Evolutionary conservation across 2,888 invertebrate genomes (phyloP).

Genomic region (Campopleginae sp.): DNA sequence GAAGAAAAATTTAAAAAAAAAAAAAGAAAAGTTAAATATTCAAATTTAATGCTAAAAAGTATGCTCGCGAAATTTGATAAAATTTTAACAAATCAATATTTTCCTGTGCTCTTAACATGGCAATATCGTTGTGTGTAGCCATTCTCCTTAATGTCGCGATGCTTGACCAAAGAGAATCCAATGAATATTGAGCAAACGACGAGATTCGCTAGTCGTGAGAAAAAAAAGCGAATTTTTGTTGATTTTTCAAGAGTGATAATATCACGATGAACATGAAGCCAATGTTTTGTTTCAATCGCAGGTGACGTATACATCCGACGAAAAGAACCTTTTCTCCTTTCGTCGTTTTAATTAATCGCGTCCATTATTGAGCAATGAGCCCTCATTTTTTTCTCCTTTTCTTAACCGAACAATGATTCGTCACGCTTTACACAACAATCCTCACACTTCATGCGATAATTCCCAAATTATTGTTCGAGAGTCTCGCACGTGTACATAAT

Average conservation of each 20-base stretch:
- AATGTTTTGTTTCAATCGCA: slow-evolving; percentile 5
- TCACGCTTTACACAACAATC: not conserved
- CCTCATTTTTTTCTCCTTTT: not conserved
- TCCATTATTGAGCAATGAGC: not conserved
- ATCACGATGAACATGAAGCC: not conserved
- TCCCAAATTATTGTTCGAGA: slow-evolving; percentile 9
- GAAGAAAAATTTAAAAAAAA: too few relatives aligned
- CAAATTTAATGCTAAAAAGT: too few relatives aligned
- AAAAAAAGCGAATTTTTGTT: not conserved
- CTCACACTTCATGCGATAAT: not conserved
- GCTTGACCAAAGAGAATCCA: too few relatives aligned
- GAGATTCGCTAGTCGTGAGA: not conserved
- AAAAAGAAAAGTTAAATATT: too few relatives aligned
- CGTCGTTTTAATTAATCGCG: not conserved
- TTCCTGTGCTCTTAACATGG: too few relatives aligned
- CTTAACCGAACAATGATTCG: not conserved
- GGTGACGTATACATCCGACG: slow-evolving; percentile 2
- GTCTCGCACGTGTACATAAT: slow-evolving; percentile 30
- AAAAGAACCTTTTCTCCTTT: not conserved
- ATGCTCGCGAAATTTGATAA: too few relatives aligned
- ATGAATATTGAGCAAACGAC: not conserved
- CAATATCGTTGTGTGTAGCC: too few relatives aligned
- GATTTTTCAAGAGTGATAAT: not conserved
- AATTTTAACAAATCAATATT: too few relatives aligned
- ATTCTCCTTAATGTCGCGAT: not conserved